These are phyloP conservation scores for Sinella curviseta DNA, from an alignment of 1,140 invertebrate species.

Conservation along the genomic window DNA sequence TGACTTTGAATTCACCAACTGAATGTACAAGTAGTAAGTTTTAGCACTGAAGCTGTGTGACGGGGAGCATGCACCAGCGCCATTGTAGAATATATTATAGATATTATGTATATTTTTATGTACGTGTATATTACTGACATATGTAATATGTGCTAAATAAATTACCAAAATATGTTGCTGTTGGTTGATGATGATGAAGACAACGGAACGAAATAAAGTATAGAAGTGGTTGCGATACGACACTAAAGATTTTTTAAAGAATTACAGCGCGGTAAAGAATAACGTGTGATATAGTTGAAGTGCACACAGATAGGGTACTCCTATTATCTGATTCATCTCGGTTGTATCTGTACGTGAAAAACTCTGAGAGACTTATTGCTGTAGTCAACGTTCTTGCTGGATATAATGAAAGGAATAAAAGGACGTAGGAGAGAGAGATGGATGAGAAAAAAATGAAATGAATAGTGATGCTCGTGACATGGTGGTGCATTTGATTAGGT, in stretches of 20 bases:
- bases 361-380: not conserved
- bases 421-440: not conserved
- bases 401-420: not conserved
- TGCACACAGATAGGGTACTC: not conserved
- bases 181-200: too few relatives aligned
- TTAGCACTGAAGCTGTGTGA: too few relatives aligned
- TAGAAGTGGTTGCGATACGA: too few relatives aligned
- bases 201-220: too few relatives aligned
- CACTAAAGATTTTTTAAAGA: too few relatives aligned
- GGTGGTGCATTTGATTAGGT: constrained; percentile 27
- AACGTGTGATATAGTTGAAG: constrained; percentile 13
- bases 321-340: not conserved
- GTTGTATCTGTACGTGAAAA: not conserved
- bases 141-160: not conserved
- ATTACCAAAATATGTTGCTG: too few relatives aligned
- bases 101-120: too few relatives aligned
- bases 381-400: not conserved
- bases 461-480: constrained; percentile 32
- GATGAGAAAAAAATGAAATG: constrained; percentile 11
- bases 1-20: not conserved
- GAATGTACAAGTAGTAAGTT: not conserved
- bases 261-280: too few relatives aligned
- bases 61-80: too few relatives aligned
- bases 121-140: not conserved
- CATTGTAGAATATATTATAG: too few relatives aligned